Evolutionary conservation across 2,113 vertebrate species (phyloP), one percentile per base, ranked within the genome.

Genomic region (Crotalus tigris): DNA sequence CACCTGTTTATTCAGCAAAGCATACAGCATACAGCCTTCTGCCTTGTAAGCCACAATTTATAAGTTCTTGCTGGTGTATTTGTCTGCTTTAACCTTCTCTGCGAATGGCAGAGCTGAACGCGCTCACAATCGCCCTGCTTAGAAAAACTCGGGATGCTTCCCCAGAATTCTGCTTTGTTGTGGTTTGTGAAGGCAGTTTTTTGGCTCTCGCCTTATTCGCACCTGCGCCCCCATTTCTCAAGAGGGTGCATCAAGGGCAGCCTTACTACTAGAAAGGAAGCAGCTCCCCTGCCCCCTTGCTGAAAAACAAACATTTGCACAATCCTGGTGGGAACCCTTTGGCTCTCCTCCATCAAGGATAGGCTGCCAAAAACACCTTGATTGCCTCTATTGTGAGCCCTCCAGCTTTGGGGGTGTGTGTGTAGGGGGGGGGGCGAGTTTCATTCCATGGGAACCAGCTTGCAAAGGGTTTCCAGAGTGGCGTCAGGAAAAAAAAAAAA

Each of bases 381-480:
- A 64, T 29, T 90, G 8, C 13, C 64, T 58, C 9, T 3, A 88
- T 49, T 17, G 26, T 81, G 33, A 81, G 87, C 88, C 92, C 92
- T 54, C 55, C 17, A 33, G 29, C 49, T 58, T 85, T 54, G 21
- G 19, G 61, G 88, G 12, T 39, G 5, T n/a, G 57, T 51, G 61
- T 4, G 19, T 21, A 0, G 23, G 6, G 26, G 81, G 0, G 0
- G 92, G 53, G 69, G 81, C 95, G 93, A 90, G 95, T 86, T 39
- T 46, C 89, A 92, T 61, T 86, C 92, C 29, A 13, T 88, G 94
- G 95, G 95, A 97, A 97, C 97, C 95, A 94, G 93, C 96, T 96
- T 97, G 96, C 97, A 75, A 94, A 92, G 94, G 92, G 94, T 96
- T 95, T 94, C 96, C 85, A 95, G 93, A 96, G 88, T 0, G 0